Conservation (phyloP, 2,888 invertebrate species). For the Patella ulyssiponensis region DNA sequence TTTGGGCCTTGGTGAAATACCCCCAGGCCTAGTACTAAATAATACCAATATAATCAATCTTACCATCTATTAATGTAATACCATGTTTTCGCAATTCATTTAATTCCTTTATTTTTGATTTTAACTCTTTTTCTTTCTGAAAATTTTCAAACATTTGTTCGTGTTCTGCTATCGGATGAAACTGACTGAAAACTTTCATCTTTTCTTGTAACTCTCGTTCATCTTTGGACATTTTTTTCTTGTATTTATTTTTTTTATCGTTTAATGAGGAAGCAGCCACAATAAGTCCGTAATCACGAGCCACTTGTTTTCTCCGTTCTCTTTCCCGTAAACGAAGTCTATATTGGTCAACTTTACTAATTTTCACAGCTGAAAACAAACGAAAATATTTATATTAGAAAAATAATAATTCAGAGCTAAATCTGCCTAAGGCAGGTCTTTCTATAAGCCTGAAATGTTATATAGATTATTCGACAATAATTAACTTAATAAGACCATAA, state of each 20-base stretch:
- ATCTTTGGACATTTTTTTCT: constrained; percentile 82
- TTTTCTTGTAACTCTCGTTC: constrained; percentile 84
- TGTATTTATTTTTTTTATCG: constrained; percentile 76
- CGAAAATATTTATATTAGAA: constrained; percentile 1
- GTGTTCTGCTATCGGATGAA: constrained; percentile 88
- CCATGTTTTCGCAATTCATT: constrained; percentile 89
- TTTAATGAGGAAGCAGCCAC: constrained; percentile 84
- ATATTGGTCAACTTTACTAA: constrained; percentile 94
- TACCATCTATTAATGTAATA: constrained; percentile 76
- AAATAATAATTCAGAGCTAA: too few relatives aligned
- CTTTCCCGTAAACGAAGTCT: constrained; percentile 77
- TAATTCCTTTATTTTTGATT: constrained; percentile 84
- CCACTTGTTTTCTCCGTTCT: constrained; percentile 89
- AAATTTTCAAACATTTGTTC: constrained; percentile 82
- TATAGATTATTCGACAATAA: too few relatives aligned
- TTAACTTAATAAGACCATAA: too few relatives aligned
- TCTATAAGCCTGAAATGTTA: too few relatives aligned
- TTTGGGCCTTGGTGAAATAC: too few relatives aligned
- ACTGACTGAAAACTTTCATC: constrained; percentile 88
- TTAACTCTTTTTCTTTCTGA: constrained; percentile 83
- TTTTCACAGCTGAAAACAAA: constrained; percentile 80
- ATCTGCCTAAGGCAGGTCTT: too few relatives aligned
- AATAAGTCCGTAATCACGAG: constrained; percentile 91
- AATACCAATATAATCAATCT: constrained; percentile 26
- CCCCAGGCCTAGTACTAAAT: too few relatives aligned